Conservation (phyloP, 2,113 vertebrate species). For the Centropristis striata region DNA sequence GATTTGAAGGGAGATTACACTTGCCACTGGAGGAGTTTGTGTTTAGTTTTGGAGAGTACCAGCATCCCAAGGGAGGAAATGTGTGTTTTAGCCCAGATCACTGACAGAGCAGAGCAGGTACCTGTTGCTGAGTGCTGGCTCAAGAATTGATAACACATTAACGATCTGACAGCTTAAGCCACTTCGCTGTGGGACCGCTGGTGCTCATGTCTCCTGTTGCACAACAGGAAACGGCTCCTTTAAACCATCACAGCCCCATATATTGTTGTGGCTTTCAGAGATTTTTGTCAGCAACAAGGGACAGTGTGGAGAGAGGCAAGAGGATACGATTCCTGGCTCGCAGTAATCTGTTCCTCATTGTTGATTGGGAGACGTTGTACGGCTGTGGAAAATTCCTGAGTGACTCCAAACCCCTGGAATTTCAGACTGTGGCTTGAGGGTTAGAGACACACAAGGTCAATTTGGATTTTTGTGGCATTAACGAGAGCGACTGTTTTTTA, state of each 20-base stretch:
- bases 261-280: conserved; percentile 58
- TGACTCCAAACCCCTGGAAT: conserved; percentile 85
- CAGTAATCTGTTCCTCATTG: conserved; percentile 84
- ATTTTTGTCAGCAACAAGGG: conserved; percentile 73
- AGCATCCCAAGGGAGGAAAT: neutral
- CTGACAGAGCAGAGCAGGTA: conserved; percentile 21
- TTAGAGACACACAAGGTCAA: conserved; percentile 81
- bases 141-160: conserved; percentile 31
- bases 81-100: neutral
- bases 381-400: conserved; percentile 85
- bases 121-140: neutral
- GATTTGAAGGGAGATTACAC: conserved; percentile 54
- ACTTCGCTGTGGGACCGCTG: conserved; percentile 2
- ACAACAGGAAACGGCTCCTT: conserved; percentile 68
- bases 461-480: conserved; percentile 78
- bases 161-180: neutral
- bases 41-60: conserved; percentile 33
- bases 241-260: conserved; percentile 37
- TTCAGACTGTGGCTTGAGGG: conserved; percentile 84
- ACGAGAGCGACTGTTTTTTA: conserved; percentile 68
- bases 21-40: conserved; percentile 40
- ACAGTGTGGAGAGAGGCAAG: conserved; percentile 69
- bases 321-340: conserved; percentile 77
- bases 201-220: conserved; percentile 36
- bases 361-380: conserved; percentile 82